These are phyloP conservation scores for Stictocephala bisonia DNA, from an alignment of 2,888 invertebrate genomes.

Conservation along the genomic window DNA sequence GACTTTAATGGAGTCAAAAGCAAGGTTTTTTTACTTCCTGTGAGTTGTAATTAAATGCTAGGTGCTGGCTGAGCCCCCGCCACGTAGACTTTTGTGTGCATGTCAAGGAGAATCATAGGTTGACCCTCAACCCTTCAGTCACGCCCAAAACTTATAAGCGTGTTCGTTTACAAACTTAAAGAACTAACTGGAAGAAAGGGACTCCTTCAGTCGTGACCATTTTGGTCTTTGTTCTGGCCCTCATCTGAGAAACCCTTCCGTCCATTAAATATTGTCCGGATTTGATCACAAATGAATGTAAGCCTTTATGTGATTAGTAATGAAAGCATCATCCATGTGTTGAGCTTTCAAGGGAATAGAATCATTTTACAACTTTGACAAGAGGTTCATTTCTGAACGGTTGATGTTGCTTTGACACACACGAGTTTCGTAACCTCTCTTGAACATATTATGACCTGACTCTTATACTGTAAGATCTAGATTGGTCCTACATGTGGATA, in stretches of 20 bases:
- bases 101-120: conserved; percentile 22
- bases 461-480: too few species aligned
- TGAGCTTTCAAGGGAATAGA: too few species aligned
- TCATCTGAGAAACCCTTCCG: neutral
- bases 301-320: too few species aligned
- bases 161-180: conserved; percentile 25
- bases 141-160: conserved; percentile 40
- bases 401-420: too few species aligned
- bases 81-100: conserved; percentile 8
- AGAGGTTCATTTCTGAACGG: too few species aligned
- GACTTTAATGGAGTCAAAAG: neutral
- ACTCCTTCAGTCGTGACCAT: neutral
- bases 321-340: too few species aligned
- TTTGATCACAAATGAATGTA: conserved; percentile 4
- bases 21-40: conserved; percentile 33
- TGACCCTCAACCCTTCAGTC: conserved; percentile 8
- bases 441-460: too few species aligned
- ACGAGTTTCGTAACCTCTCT: too few species aligned
- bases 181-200: conserved; percentile 4
- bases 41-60: conserved; percentile 31
- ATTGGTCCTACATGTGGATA: too few species aligned
- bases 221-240: conserved; percentile 32
- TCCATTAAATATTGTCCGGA: conserved; percentile 9
- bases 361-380: too few species aligned
- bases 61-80: neutral